phyloP scores from a whole-genome alignment of 1,140 invertebrate genomes.

The Temnothorax nylanderi region DNA sequence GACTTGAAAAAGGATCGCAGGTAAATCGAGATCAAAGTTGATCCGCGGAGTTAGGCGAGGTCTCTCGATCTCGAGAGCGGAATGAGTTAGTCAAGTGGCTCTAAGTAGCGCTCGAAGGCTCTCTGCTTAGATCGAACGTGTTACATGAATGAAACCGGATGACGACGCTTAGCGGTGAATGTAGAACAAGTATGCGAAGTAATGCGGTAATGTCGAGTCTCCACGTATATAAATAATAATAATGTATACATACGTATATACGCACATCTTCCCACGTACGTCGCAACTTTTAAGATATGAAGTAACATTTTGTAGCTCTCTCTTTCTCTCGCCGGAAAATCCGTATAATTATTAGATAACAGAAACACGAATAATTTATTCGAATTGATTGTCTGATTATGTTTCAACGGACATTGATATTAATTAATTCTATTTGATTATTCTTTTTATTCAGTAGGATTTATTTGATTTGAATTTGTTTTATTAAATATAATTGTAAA shows the following conservation, averaged over 20 bases:
- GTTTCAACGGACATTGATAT: neutral
- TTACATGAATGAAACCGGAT: slow-evolving; percentile 44
- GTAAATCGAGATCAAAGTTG: neutral
- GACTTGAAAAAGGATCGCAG: neutral
- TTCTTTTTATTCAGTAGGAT: neutral
- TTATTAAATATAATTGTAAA: neutral
- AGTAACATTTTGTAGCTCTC: neutral
- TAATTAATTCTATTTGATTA: neutral
- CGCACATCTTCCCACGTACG: neutral
- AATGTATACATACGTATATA: neutral
- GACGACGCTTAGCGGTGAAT: slow-evolving; percentile 38
- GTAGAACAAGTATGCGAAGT: slow-evolving; percentile 34
- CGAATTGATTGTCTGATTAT: neutral
- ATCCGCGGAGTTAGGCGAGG: neutral
- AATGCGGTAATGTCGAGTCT: neutral
- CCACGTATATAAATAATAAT: slow-evolving; percentile 30
- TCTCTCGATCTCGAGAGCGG: neutral
- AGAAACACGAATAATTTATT: neutral
- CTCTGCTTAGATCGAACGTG: slow-evolving; percentile 41
- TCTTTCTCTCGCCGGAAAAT: neutral
- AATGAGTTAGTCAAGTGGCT: slow-evolving; percentile 29
- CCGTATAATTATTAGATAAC: neutral
- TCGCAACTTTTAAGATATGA: neutral
- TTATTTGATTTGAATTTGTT: neutral
- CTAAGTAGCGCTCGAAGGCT: slow-evolving; percentile 12